Base-by-base conservation (phyloP, 1,140 invertebrate species). In the Callitettix versicolor region DNA sequence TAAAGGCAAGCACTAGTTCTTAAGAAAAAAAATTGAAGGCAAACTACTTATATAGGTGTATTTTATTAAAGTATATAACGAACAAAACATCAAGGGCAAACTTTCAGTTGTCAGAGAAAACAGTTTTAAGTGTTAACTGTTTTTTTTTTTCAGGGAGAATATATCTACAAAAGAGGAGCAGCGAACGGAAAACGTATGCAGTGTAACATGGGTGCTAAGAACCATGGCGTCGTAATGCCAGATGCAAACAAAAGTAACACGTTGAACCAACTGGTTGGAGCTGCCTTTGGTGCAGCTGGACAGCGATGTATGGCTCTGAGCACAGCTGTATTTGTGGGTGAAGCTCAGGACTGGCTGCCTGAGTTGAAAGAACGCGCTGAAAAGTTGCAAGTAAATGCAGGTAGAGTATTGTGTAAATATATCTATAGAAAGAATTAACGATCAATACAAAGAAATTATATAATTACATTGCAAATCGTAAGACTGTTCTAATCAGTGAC, bases 251-350 rank as follows among this genome's bases (percentile, higher is more conserved):
- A 98, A 71, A 94, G 96, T 67, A 85, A 92, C 64, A 94, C 94
- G 0, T 72, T 98, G 1, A 97, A 96, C 59, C 89, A 93, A 67
- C 75, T 99, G 38, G 82, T 88, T 22, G 96, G 96, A 0, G 95
- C 96, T 24, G 95, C 93, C 0, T 99, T 98, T 73, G 97, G 96
- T 0, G 87, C 88, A 1, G 88, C 88, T 41, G 87, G 88, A 1
- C 95, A 99, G 71, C 76, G 96, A 22, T 99, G 97, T 65, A 99
- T 99, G 97, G 97, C 97, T 2, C 77, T 99, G 24, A 94, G 92
- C 15, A 98, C 95, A 0, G 94, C 90, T 6, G 82, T 99, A 2
- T 95, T 99, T 72, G 96, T 99, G 3, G 96, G 94, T 3, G 89
- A 95, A 63, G 80, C 95, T 0, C 84, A 84, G 60, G 76, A 93